These are phyloP conservation scores for Pangasius krempfi DNA, from an alignment of 2,797 vertebrate genomes.

Conservation along the genomic window DNA sequence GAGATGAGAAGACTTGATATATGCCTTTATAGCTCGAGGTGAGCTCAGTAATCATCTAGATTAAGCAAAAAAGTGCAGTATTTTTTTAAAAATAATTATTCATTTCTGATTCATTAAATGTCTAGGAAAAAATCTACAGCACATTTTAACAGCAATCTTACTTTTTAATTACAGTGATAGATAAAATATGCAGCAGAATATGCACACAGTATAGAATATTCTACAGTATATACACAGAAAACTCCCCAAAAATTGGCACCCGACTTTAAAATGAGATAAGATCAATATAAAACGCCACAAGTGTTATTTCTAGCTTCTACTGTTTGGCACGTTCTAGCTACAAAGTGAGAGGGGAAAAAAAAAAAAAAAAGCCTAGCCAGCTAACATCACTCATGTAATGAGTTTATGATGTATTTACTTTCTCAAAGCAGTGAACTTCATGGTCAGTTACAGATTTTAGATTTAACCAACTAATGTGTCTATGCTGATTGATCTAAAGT, in stretches of 20 bases:
- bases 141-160: neutral
- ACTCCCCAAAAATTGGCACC: neutral
- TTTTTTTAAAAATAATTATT: neutral
- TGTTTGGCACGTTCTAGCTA: neutral
- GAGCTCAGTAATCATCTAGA: conserved; percentile 27
- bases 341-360: neutral
- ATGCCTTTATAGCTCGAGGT: conserved; percentile 61
- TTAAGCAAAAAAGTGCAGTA: neutral
- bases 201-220: neutral
- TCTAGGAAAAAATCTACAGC: neutral
- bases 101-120: neutral
- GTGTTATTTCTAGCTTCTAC: neutral
- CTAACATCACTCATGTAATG: neutral
- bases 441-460: neutral
- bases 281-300: neutral
- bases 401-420: neutral
- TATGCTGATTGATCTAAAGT: neutral
- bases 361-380: neutral
- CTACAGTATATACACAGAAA: neutral
- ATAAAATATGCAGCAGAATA: neutral
- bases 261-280: neutral
- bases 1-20: conserved; percentile 74
- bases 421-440: neutral
- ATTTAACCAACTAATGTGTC: neutral
- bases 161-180: neutral